Evolutionary conservation across 2,113 vertebrate genomes (phyloP).

Genomic region (Xyliphius kryptos): DNA sequence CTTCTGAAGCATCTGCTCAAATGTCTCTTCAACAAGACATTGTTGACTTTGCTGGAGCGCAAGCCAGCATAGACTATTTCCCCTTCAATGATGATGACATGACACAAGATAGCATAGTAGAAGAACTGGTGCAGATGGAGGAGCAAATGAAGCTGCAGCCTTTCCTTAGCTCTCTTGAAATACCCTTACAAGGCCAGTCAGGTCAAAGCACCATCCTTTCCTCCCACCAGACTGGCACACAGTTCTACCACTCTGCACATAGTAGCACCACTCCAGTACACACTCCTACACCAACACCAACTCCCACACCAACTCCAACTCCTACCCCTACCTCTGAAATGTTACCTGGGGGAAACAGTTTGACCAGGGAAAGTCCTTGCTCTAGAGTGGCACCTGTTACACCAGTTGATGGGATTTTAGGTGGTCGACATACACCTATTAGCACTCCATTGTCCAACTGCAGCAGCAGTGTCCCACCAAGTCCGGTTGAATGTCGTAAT

Average conservation of each 20-base stretch:
- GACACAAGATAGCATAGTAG: slow-evolving; percentile 97
- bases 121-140: slow-evolving; percentile 96
- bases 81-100: slow-evolving; percentile 89
- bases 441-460: slow-evolving; percentile 91
- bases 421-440: slow-evolving; percentile 85
- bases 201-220: slow-evolving; percentile 71
- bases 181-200: slow-evolving; percentile 76
- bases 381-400: slow-evolving; percentile 81
- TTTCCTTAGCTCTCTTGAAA: slow-evolving; percentile 77
- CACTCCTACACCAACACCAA: slow-evolving; percentile 76
- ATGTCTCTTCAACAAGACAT: slow-evolving; percentile 80
- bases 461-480: slow-evolving; percentile 86
- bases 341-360: slow-evolving; percentile 72
- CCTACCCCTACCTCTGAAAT: slow-evolving; percentile 92
- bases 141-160: slow-evolving; percentile 74
- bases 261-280: slow-evolving; percentile 86
- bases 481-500: slow-evolving; percentile 94
- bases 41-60: slow-evolving; percentile 83
- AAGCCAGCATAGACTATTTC: slow-evolving; percentile 84
- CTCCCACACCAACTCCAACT: slow-evolving; percentile 76
- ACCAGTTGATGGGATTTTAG: slow-evolving; percentile 88
- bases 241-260: slow-evolving; percentile 84
- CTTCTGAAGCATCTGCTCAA: slow-evolving; percentile 62
- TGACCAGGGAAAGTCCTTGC: slow-evolving; percentile 85
- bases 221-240: slow-evolving; percentile 63